These are phyloP conservation scores for Amiota minor DNA, from an alignment of 2,888 invertebrate genomes.

Conservation along the genomic window DNA sequence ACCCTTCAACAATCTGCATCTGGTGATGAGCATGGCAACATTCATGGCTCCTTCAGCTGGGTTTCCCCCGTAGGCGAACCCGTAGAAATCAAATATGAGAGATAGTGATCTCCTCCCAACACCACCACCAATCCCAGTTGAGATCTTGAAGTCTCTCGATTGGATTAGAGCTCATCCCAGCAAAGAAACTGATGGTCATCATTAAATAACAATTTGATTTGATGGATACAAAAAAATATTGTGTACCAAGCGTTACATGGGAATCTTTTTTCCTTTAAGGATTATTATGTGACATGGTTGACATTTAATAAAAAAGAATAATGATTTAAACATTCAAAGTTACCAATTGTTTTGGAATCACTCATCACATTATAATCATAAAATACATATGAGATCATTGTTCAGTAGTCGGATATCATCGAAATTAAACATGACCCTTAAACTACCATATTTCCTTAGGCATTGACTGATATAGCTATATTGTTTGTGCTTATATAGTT, in stretches of 20 bases:
- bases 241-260: no score
- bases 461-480: no score
- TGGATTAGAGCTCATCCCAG: slow-evolving; percentile 54
- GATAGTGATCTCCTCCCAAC: slow-evolving; percentile 50
- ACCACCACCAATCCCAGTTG: slow-evolving; percentile 56
- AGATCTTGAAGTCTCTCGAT: slow-evolving; percentile 47
- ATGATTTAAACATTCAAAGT: not conserved
- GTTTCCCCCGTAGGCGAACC: slow-evolving; percentile 62
- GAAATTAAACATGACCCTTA: no score
- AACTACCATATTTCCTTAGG: no score
- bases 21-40: slow-evolving; percentile 61
- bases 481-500: no score
- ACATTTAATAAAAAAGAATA: not conserved
- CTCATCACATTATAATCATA: no score
- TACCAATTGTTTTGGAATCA: not conserved
- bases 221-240: no score
- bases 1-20: slow-evolving; percentile 41
- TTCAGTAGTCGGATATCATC: no score
- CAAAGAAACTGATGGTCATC: slow-evolving; percentile 40
- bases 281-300: not conserved
- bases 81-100: slow-evolving; percentile 51
- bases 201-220: slow-evolving; percentile 22
- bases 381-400: no score
- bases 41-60: slow-evolving; percentile 57
- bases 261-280: no score